Conservation (phyloP, 2,888 invertebrate species). For the Limnephilus marmoratus region DNA sequence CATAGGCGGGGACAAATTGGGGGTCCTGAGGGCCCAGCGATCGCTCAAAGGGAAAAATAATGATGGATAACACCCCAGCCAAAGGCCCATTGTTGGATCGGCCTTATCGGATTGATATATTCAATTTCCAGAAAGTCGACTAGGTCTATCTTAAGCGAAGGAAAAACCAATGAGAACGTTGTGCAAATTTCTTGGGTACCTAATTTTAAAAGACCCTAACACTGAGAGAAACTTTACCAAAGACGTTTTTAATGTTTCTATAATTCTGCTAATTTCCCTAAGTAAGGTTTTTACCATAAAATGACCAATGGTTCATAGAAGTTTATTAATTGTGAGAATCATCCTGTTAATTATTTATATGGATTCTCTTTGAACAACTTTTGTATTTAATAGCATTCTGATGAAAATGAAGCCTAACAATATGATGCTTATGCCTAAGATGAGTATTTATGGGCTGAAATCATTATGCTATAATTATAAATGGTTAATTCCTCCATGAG, state of each 20-base stretch:
- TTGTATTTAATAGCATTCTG: too few relatives aligned
- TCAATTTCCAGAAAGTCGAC: slow-evolving; percentile 19
- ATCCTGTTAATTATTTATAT: neutral
- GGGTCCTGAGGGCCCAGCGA: slow-evolving; percentile 57
- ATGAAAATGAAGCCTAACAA: neutral
- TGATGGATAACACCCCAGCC: slow-evolving; percentile 61
- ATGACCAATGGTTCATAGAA: neutral
- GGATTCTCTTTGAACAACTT: neutral
- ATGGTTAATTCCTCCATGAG: neutral
- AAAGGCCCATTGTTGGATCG: slow-evolving; percentile 38
- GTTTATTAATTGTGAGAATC: neutral
- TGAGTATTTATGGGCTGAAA: neutral
- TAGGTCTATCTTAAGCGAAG: slow-evolving; percentile 3
- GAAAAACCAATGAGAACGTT: neutral
- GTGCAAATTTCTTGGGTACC: neutral
- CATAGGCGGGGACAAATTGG: slow-evolving; percentile 63
- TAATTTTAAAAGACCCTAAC: neutral
- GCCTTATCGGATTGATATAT: slow-evolving; percentile 32
- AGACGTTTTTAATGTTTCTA: neutral
- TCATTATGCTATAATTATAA: neutral
- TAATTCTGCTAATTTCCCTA: neutral
- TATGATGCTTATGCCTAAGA: neutral
- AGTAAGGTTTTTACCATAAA: neutral
- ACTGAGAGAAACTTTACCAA: neutral
- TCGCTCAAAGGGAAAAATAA: slow-evolving; percentile 64